Percentiles rank a stretch among this genome's conserved stretches.
Evolutionary conservation across 1,140 invertebrate species (phyloP).

Genomic region (Cyphomyrmex costatus): DNA sequence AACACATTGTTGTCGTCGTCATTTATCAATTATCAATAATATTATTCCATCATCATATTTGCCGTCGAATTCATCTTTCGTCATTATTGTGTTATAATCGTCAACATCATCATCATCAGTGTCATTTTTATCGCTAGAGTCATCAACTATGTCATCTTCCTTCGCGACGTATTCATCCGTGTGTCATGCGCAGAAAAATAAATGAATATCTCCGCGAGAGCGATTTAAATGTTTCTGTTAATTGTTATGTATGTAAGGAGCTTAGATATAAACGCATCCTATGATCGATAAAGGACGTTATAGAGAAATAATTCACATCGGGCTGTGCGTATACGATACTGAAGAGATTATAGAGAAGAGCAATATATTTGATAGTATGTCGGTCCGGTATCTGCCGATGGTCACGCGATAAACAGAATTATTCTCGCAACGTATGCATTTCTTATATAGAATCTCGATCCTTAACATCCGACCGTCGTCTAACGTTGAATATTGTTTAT

Average conservation of each 20-base stretch:
- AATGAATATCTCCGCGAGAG: conserved; percentile 10
- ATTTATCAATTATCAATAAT: conserved; percentile 22
- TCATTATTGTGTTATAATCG: conserved; percentile 55
- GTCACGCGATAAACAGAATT: conserved; percentile 45
- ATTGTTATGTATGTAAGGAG: conserved; percentile 7
- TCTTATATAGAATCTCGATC: conserved; percentile 47
- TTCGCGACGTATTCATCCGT: conserved; percentile 62
- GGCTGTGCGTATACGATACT: conserved; percentile 17
- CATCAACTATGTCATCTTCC: conserved; percentile 58
- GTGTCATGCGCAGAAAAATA: conserved; percentile 12
- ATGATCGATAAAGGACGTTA: conserved; percentile 10
- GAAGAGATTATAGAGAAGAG: conserved; percentile 35
- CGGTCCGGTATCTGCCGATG: neutral
- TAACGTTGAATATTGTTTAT: conserved; percentile 45
- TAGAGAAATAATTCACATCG: conserved; percentile 12
- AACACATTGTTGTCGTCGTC: conserved; percentile 35
- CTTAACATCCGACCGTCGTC: conserved; percentile 22
- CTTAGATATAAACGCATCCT: conserved; percentile 18
- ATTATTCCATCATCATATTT: conserved; percentile 26
- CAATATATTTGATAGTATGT: neutral
- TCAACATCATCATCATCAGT: conserved; percentile 56
- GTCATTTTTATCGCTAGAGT: conserved; percentile 28
- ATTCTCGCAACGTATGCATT: conserved; percentile 66
- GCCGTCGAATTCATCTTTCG: conserved; percentile 56
- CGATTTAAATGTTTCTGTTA: conserved; percentile 38